Conservation (phyloP, 2,113 vertebrate species). For the Miniopterus natalensis region DNA sequence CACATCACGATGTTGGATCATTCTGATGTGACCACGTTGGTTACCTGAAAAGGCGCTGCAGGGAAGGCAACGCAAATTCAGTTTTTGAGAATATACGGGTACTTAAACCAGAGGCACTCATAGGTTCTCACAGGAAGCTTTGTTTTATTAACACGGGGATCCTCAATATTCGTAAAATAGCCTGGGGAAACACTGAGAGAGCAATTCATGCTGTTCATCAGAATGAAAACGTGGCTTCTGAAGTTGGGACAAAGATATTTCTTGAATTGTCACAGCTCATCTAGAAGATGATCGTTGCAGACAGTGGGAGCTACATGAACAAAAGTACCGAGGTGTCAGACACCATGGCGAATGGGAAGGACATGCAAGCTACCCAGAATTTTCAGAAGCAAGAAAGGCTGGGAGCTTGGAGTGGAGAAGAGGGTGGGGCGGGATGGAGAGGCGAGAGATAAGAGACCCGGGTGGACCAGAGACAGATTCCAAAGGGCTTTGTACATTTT, state of each 20-base stretch:
- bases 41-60: background rate
- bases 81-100: background rate
- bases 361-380: background rate
- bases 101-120: background rate
- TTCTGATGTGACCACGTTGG: background rate
- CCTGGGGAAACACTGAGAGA: background rate
- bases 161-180: background rate
- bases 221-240: slow-evolving; percentile 59
- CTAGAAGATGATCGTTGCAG: background rate
- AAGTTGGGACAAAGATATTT: slow-evolving; percentile 17
- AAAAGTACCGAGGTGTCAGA: background rate
- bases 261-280: slow-evolving; percentile 51
- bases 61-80: background rate
- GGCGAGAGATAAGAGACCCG: background rate
- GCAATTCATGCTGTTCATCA: background rate
- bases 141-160: slow-evolving; percentile 6
- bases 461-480: background rate
- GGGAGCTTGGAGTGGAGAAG: background rate
- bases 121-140: slow-evolving; percentile 18
- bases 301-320: background rate
- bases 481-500: background rate
- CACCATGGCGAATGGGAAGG: background rate
- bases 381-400: background rate
- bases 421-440: fast-evolving
- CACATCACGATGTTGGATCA: background rate